Base-by-base conservation (phyloP, 1,140 invertebrate species). In the Drosophila bocki region DNA sequence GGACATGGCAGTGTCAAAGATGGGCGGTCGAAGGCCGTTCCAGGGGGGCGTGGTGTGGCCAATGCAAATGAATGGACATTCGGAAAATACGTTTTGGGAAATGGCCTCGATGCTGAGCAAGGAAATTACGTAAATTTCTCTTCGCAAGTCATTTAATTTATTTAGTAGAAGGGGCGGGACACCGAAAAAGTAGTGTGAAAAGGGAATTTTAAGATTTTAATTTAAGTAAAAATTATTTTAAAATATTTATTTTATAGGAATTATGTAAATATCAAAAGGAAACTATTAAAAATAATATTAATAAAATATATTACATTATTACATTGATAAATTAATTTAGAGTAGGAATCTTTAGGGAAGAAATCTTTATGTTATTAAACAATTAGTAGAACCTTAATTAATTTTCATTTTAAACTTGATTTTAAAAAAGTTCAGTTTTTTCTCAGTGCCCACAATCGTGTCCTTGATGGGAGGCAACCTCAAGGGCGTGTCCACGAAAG, bases 121-220 rank as follows among this genome's bases (percentile, higher is more conserved):
- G 71, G 68, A 78, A 88, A 77, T 88, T 78, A 83, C 77, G 76
- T 88, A 80, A 88, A 87, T 87, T 83, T 70, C 60, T 67, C 67
- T 77, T 68, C 45, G 71, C 63, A 82, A 78, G 80, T 78, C 60
- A 71, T 84, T 83, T 67, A 78, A 87, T 88, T 86, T 80, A 87
- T 72, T 65, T 74, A 56, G 57, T 75, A 50, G n/a, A 19, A 47
- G n/a, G 42, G 32, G 26, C 7, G 33, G 17, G 32, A 51, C 37
- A 37, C 42, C 7, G n/a, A 11, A 22, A 57, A 70, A 58, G 29
- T 19, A n/a, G 13, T 11, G 13, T 0, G 2, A 39, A n/a, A 1
- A 0, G 0, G 5, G 9, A 17, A 12, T 1, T 11, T 11, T 3
- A 0, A 29, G 8, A 11, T 32, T 1, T 50, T 6, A 32, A 22